Percentiles rank a stretch among this genome's conserved stretches.
Conservation (phyloP, 1,140 invertebrate genomes). For the Temnothorax curvispinosus region DNA sequence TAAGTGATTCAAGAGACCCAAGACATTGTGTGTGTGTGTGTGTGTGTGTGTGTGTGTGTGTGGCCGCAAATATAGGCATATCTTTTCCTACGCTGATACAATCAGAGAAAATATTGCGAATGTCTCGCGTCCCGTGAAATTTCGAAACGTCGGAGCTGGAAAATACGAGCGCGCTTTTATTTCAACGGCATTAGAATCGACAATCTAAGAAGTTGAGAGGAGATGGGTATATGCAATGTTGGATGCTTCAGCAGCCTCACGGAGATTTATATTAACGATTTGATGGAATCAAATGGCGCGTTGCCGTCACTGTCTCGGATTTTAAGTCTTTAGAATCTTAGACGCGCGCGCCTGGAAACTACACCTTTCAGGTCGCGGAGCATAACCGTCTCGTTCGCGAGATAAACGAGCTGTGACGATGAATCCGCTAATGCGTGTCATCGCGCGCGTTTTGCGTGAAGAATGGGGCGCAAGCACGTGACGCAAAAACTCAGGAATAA, state of each 20-base stretch:
- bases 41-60: no score
- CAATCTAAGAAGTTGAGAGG: not conserved
- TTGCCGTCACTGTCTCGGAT: not conserved
- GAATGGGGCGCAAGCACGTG: slow-evolving; percentile 31
- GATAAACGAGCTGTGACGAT: slow-evolving; percentile 57
- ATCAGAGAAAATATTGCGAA: not conserved
- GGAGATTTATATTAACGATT: not conserved
- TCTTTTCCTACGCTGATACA: not conserved
- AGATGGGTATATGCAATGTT: not conserved
- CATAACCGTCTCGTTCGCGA: slow-evolving; percentile 45
- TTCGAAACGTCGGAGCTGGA: not conserved
- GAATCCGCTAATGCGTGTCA: slow-evolving; percentile 49
- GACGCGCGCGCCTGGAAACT: slow-evolving; percentile 38
- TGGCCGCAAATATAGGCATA: not conserved
- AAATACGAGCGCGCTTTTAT: not conserved
- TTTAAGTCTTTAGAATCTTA: slow-evolving; percentile 1
- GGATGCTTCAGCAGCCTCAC: not conserved
- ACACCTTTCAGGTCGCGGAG: slow-evolving; percentile 48
- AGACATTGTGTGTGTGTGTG: no score
- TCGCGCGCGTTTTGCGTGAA: slow-evolving; percentile 45
- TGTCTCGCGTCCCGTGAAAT: not conserved
- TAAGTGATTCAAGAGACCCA: not conserved
- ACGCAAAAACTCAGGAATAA: slow-evolving; percentile 35
- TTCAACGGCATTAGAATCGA: not conserved
- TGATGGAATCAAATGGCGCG: slow-evolving; percentile 29